Evolutionary conservation across 2,113 vertebrate genomes (phyloP).

Genomic region (Conger conger): DNA sequence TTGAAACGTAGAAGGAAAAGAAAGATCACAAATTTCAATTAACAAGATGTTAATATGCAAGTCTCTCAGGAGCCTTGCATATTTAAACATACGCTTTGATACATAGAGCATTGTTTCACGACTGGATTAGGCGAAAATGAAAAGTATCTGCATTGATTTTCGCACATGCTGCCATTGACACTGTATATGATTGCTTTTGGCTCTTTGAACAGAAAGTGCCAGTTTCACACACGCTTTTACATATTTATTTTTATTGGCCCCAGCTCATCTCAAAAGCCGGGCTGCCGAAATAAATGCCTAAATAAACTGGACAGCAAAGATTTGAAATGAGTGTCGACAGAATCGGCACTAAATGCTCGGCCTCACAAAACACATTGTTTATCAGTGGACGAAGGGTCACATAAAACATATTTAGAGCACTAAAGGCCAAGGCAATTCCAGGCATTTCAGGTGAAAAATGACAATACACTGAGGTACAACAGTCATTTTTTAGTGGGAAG

Average conservation of each 20-base stretch:
- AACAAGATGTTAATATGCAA: neutral
- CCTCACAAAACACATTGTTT: neutral
- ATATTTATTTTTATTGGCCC: neutral
- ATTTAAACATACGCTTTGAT: neutral
- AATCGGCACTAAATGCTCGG: neutral
- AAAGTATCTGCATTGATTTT: slow-evolving; percentile 7
- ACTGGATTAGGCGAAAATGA: slow-evolving; percentile 10
- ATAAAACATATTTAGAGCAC: neutral
- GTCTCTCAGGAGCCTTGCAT: neutral
- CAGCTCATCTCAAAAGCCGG: neutral
- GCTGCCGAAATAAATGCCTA: neutral
- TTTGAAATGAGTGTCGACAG: neutral
- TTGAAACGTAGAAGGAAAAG: neutral
- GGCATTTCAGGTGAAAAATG: neutral
- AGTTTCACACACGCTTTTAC: neutral
- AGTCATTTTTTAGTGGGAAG: too few relatives aligned
- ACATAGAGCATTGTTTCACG: neutral
- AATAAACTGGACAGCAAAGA: neutral
- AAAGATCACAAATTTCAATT: neutral
- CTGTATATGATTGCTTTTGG: neutral
- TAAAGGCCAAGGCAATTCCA: neutral
- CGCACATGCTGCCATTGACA: neutral
- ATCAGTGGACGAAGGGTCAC: neutral
- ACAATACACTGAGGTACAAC: neutral
- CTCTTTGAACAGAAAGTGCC: neutral